phyloP scores from a whole-genome alignment of 2,113 vertebrate genomes.

The Entomyzon cyanotis region DNA sequence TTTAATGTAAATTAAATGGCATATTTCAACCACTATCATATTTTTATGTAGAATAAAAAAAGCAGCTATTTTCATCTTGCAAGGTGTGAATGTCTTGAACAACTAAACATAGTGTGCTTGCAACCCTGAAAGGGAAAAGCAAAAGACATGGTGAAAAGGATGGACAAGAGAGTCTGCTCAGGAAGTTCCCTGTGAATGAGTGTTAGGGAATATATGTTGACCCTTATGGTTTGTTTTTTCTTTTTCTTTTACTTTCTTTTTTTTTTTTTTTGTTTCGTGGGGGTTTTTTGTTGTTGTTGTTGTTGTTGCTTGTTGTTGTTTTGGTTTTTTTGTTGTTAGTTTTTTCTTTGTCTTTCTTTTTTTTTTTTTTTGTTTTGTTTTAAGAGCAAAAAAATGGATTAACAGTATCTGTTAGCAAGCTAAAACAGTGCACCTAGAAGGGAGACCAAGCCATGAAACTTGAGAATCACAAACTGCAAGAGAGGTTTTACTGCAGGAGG shows the following conservation, averaged over 20 bases:
- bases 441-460: background rate
- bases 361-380: background rate
- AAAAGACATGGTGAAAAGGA: background rate
- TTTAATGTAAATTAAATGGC: background rate
- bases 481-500: background rate
- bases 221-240: background rate
- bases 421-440: background rate
- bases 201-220: background rate
- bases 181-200: background rate
- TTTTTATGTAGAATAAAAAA: background rate
- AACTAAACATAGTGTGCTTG: background rate
- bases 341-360: too few relatives aligned
- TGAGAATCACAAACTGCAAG: background rate
- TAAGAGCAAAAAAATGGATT: background rate
- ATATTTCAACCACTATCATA: background rate
- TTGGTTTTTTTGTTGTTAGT: too few relatives aligned
- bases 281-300: too few relatives aligned
- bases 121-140: background rate
- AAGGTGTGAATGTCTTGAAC: background rate
- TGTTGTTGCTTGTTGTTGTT: too few relatives aligned
- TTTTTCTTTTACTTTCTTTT: too few relatives aligned
- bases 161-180: background rate
- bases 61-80: background rate
- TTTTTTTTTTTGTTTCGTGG: background rate
- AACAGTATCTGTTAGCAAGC: background rate